Percentiles rank a stretch among this genome's conserved stretches.
These are phyloP conservation scores for Sebastes kiyomatsui DNA, from an alignment of 2,797 vertebrate species.

Conservation along the genomic window DNA sequence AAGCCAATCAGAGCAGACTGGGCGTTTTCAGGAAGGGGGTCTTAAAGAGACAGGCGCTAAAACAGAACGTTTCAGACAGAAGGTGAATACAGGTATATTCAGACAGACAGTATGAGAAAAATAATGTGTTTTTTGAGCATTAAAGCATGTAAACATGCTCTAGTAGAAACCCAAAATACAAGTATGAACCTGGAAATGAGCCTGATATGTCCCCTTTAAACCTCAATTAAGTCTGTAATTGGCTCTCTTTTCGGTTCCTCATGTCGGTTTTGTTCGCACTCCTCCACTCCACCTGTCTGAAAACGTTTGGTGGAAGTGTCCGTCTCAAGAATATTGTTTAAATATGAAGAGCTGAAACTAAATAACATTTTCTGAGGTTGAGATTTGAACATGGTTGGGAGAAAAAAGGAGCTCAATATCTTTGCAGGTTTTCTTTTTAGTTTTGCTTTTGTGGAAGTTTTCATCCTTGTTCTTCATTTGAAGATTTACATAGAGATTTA, in stretches of 20 bases:
- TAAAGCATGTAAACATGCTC: too few relatives aligned
- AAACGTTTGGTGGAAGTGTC: not conserved
- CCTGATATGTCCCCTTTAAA: too few relatives aligned
- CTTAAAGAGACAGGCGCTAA: too few relatives aligned
- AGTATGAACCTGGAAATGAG: too few relatives aligned
- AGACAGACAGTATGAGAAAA: too few relatives aligned
- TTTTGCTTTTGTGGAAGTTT: constrained; percentile 6
- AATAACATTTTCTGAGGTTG: not conserved
- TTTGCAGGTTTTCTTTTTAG: not conserved
- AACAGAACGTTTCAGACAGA: too few relatives aligned
- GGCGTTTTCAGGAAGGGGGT: too few relatives aligned
- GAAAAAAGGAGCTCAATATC: not conserved
- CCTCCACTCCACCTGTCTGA: not conserved
- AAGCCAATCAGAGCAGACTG: too few relatives aligned
- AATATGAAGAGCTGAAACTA: constrained; percentile 8
- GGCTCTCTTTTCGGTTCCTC: not conserved
- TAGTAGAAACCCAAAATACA: too few relatives aligned
- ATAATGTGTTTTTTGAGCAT: too few relatives aligned
- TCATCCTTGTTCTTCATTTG: not conserved
- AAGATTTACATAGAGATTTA: constrained; percentile 13
- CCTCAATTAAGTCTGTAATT: not conserved
- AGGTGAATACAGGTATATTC: too few relatives aligned
- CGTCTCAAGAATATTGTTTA: not conserved
- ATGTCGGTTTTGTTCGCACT: not conserved
- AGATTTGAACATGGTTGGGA: constrained; percentile 1